phyloP scores from a whole-genome alignment of 2,797 vertebrate genomes.

The Phataginus tricuspis region DNA sequence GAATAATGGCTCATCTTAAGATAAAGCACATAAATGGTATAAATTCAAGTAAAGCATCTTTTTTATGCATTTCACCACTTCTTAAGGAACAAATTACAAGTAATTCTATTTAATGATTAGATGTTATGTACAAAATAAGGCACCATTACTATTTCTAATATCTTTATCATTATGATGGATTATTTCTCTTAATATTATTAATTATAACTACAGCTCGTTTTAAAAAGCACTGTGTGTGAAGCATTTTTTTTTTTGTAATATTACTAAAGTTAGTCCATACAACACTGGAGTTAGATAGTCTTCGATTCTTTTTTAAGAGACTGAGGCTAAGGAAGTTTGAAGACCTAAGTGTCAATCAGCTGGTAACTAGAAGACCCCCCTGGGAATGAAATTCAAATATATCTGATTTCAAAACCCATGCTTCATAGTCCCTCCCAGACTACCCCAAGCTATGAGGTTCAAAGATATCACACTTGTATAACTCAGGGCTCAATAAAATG shows the following conservation, averaged over 20 bases:
- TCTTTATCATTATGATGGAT: conserved; percentile 46
- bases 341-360: neutral
- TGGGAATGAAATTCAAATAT: conserved; percentile 13
- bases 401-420: neutral
- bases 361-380: neutral
- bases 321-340: neutral
- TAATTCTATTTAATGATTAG: conserved; percentile 60
- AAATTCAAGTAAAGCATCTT: conserved; percentile 53
- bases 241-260: neutral
- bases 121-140: conserved; percentile 50
- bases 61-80: conserved; percentile 45
- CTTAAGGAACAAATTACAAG: conserved; percentile 61
- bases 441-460: neutral
- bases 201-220: conserved; percentile 20
- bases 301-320: conserved; percentile 43
- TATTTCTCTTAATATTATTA: conserved; percentile 40
- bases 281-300: neutral
- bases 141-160: conserved; percentile 38
- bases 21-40: conserved; percentile 50
- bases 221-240: neutral
- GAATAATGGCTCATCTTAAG: conserved; percentile 68
- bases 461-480: neutral
- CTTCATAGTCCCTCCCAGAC: neutral
- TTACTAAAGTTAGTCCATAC: conserved; percentile 7
- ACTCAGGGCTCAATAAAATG: neutral